Conservation (phyloP, 2,113 vertebrate genomes). For the Uria aalge region DNA sequence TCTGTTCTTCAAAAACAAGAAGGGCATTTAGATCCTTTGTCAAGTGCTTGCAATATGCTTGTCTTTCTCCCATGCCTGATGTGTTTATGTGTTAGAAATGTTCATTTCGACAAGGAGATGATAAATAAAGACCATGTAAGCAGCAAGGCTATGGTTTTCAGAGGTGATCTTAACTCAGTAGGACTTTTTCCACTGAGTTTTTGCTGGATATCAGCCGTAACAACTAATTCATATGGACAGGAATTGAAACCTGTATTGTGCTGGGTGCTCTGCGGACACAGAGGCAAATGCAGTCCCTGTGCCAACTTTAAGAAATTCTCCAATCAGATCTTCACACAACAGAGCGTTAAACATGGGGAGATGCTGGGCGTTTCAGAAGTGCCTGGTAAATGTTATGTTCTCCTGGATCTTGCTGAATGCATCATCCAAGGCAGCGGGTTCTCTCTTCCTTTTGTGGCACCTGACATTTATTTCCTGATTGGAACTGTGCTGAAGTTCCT, state of each 20-base stretch:
- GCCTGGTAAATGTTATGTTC: rapidly evolving
- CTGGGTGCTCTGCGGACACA: neutral
- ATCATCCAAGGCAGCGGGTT: neutral
- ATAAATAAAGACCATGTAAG: neutral
- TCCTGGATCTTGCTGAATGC: neutral
- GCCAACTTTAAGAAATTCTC: neutral
- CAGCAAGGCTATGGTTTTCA: neutral
- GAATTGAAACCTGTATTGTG: neutral
- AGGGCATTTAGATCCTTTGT: neutral
- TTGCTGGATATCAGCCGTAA: neutral
- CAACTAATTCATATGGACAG: neutral
- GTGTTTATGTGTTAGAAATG: neutral
- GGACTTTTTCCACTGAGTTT: neutral
- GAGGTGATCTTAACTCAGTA: neutral
- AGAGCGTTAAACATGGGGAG: neutral
- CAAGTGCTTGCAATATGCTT: neutral
- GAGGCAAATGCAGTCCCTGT: neutral
- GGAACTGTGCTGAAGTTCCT: neutral
- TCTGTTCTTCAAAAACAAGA: constrained; percentile 4
- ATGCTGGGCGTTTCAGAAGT: neutral
- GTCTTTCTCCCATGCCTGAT: neutral
- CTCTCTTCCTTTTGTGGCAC: neutral
- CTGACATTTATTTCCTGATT: constrained; percentile 29
- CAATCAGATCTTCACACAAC: neutral
- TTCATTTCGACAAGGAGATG: neutral